Base-by-base conservation (phyloP, 2,113 vertebrate genomes). In the Boulengeromyrus knoepffleri region DNA sequence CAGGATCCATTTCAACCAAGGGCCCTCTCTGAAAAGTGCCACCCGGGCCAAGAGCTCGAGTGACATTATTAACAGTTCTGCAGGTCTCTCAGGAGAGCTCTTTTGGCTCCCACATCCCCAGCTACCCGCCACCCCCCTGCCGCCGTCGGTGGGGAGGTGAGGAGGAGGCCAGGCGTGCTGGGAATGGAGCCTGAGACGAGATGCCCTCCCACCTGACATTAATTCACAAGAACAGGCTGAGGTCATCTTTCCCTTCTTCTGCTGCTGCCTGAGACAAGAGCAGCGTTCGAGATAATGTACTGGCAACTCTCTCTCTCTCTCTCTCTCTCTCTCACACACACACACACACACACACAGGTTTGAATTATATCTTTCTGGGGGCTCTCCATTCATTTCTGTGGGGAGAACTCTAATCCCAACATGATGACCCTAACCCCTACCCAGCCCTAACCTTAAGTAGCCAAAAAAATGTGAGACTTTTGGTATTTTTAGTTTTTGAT, bases 51-150 rank as follows among this genome's bases (percentile, higher is more conserved):
- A 96, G 96, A 96, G 95, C 94, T 94, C 93, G 93, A 96, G 95
- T 96, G 96, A 95, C 95, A 96, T 96, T 96, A 96, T 96, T 96
- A 96, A 96, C 95, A 96, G 95, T 94, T 96, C 96, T 95, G 95
- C 95, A 95, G 95, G 95, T 95, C 94, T 94, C 95, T 95, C 95
- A 95, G 95, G 88, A 95, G 95, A 93, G 92, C 96, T 97, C 95
- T 96, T 96, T 95, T 83, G 49, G 47, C 42, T 45, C 58, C 56
- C 56, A 27, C 45, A 15, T 15, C 89, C 77, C n/a, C 46, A 53
- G 27, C 39, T 10, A 49, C 31, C 45, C 56, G 0, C 31, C 85
- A 9, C 39, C 52, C 5, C 58, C 39, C 86, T 49, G 24, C 66
- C 10, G 17, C 52, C 24, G 6, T 94, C 92, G 95, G 94, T 96